A percentile compares a stretch with the other conserved stretches of the same genome.
phyloP scores from a whole-genome alignment of 2,113 vertebrate genomes.

The Anguilla rostrata region DNA sequence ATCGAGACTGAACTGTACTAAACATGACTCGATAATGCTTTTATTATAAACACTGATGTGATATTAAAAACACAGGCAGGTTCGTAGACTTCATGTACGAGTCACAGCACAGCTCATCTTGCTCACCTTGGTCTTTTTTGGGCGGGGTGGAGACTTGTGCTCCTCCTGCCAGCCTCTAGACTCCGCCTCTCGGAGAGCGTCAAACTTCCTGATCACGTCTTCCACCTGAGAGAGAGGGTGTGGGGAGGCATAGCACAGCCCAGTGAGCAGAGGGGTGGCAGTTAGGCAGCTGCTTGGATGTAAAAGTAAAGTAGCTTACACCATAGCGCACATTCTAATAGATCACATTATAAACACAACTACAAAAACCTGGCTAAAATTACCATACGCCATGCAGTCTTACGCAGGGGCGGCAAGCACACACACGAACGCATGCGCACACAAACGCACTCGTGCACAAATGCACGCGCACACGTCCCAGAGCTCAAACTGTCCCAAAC shows the following conservation, averaged over 20 bases:
- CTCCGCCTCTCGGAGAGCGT: conserved; percentile 77
- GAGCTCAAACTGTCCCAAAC: too few relatives aligned
- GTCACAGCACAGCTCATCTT: background rate
- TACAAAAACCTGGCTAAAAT: background rate
- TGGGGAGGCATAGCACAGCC: background rate
- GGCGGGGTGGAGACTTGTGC: conserved; percentile 43
- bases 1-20: too few relatives aligned
- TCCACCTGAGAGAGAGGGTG: conserved; percentile 70
- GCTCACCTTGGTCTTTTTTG: conserved; percentile 73
- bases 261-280: background rate
- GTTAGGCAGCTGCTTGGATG: background rate
- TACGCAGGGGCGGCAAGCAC: background rate
- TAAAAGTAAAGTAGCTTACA: background rate
- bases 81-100: too few relatives aligned
- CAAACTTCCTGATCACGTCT: conserved; percentile 87
- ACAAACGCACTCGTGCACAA: background rate
- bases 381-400: background rate
- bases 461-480: background rate
- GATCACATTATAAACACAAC: background rate
- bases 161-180: conserved; percentile 74
- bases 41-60: too few relatives aligned
- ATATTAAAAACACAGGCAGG: too few relatives aligned
- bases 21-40: too few relatives aligned
- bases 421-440: background rate
- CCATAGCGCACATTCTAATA: too few relatives aligned